These are phyloP conservation scores for Sebastes diploproa DNA, from an alignment of 2,797 vertebrate genomes.

Conservation along the genomic window DNA sequence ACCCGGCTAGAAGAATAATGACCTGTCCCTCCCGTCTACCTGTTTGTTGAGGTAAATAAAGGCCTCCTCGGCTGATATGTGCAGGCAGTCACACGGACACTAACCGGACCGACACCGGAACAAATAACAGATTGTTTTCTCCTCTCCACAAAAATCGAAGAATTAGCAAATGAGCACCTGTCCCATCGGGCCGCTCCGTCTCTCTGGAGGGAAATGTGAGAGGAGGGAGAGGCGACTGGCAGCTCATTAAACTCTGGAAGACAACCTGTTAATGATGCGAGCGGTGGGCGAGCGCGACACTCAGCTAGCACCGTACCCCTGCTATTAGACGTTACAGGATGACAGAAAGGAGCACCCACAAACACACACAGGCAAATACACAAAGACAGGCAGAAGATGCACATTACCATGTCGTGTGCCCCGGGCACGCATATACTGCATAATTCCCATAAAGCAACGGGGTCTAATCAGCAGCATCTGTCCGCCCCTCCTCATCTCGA, in stretches of 20 bases:
- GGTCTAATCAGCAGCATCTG: constrained; percentile 27
- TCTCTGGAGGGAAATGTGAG: background rate
- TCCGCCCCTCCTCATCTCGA: constrained; percentile 19
- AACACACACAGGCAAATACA: background rate
- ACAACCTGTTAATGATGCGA: constrained; percentile 6
- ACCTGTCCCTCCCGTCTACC: background rate
- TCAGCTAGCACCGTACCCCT: background rate
- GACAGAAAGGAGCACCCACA: background rate
- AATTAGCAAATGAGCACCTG: too few species aligned
- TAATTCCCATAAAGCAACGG: background rate
- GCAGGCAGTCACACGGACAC: too few species aligned
- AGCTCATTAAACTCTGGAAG: constrained; percentile 50
- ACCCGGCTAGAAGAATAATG: background rate
- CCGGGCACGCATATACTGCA: background rate
- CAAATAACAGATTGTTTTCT: too few species aligned
- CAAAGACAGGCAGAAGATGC: background rate
- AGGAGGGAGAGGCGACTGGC: background rate
- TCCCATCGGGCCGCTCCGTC: too few species aligned
- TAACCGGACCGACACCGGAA: too few species aligned
- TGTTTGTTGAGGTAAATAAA: too few species aligned
- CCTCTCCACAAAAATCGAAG: too few species aligned
- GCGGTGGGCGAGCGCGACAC: background rate
- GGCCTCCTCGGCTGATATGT: background rate
- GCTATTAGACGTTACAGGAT: background rate
- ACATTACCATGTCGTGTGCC: background rate